Evolutionary conservation across 2,113 vertebrate species (phyloP).

Genomic region (Choloepus hoffmanni): DNA sequence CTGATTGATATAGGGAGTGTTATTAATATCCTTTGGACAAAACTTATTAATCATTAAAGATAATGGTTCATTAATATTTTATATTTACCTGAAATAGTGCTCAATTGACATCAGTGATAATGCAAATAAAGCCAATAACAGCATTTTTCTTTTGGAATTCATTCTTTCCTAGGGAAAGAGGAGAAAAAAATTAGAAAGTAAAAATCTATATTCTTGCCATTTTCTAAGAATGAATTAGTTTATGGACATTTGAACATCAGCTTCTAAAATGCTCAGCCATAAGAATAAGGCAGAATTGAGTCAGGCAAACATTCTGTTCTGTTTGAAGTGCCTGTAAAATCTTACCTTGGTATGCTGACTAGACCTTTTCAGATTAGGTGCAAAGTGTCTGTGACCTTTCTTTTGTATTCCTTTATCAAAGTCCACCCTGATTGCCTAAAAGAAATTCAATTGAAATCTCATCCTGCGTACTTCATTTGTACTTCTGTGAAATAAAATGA

Average conservation of each 20-base stretch:
- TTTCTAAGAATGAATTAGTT: constrained; percentile 1
- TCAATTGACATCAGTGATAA: constrained; percentile 20
- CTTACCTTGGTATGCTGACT: background rate
- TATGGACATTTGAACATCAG: background rate
- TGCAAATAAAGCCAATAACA: constrained; percentile 43
- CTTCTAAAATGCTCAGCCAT: background rate
- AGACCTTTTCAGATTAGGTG: background rate
- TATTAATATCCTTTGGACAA: background rate
- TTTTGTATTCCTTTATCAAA: constrained; percentile 37
- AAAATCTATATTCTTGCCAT: constrained; percentile 12
- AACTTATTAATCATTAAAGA: background rate
- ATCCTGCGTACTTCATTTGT: background rate
- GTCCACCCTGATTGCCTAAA: background rate
- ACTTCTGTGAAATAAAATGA: constrained; percentile 37
- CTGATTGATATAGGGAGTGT: background rate
- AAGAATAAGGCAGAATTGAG: background rate
- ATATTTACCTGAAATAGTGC: constrained; percentile 59
- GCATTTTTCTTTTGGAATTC: constrained; percentile 47
- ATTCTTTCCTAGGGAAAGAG: constrained; percentile 40
- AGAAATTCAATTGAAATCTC: background rate
- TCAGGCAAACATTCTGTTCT: background rate
- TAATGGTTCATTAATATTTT: background rate
- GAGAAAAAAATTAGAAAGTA: background rate
- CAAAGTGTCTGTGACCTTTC: background rate
- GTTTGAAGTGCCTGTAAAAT: constrained; percentile 7